Base-by-base conservation (phyloP, 2,888 invertebrate genomes). In the Empis stercorea region DNA sequence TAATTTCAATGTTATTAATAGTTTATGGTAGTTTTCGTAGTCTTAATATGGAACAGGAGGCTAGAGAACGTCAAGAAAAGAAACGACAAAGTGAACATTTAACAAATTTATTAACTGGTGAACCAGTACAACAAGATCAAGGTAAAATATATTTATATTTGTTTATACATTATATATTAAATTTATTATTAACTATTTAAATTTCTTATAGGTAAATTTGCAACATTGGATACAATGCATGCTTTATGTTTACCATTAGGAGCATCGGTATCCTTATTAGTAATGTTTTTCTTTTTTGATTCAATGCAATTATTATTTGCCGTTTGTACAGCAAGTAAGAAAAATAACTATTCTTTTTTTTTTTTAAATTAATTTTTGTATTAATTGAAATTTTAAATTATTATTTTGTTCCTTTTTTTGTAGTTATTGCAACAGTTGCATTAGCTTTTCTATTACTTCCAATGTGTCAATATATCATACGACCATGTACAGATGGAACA, bases 241-340 rank as follows among this genome's bases (percentile, higher is more conserved):
- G 96, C 95, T 59, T 78, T 96, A 61, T 94, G 95, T 73, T 79
- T 96, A 68, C 96, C 96, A 49, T 75, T 93, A 54, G 94, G 94
- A 62, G 95, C 96, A 58, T 95, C 95, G 53, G 84, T 94, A 59
- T 95, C 95, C 51, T 76, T 96, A 54, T 81, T 96, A 52, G 83
- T 96, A 62, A 96, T 96, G 95, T 96, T 96, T 72, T 94, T 96
- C 77, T 96, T 95, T 74, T 96, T 96, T 66, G 96, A 96, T 73
- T 95, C 95, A 48, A 93, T 96, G 87, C 96, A 96, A 74, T 88
- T 89, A 76, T 80, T 84, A 59, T 94, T 85, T 75, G 94, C 88
- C 54, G 91, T 95, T 61, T 95, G 94, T 68, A 96, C 96, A 61
- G 95, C 96, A 64, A 91, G 95, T 95, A 71, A 83, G 85, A 79